Base-by-base conservation (phyloP, 2,888 invertebrate species). In the Aproaerema taeniolella region DNA sequence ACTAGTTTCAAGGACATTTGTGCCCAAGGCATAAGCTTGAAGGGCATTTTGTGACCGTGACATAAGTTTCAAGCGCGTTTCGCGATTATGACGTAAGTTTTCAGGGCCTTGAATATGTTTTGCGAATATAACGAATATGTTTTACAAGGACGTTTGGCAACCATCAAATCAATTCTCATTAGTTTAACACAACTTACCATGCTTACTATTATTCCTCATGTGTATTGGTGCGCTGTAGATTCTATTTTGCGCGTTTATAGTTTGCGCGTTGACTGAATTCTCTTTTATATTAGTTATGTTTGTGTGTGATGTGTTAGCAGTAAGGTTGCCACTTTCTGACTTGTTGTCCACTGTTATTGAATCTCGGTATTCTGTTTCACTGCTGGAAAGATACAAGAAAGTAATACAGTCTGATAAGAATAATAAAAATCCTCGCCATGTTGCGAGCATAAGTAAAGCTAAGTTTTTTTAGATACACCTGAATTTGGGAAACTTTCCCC, bases 211-310 rank as follows among this genome's bases (percentile, higher is more conserved):
- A 46, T 83, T 82, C 48, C 87, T 64, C 64, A 82, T 63, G 39
- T 85, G 83, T 48, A 83, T 60, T 0, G 87, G 87, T 1, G 87
- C 86, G 45, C 86, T 85, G 57, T 87, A 87, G 35, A 87, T 79
- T 24, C 87, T 60, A 38, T 79, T 81, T 37, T 72, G 74, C 0
- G 69, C 67, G 37, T 75, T 81, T 11, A 71, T 46, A 0, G 69
- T 25, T 30, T 71, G 72, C 0, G 71, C 67, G 39, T 75, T 81
- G 14, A 71, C 45, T 0, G 69, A 59, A 20, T 64, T 77, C 2
- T 82, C 81, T 24, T 82, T 83, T 0, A 67, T 64, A 34, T 69
- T 73, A 1, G 75, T 75, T 0, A 83, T 55, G 48, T 83, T 85
- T 2, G 75, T 80, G 31, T 85, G 80, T 0, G 83, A 83, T 0